Evolutionary conservation across 92 coral and sea anemone genomes (phyloP), one percentile per base, ranked within the genome.

Genomic region (Zoanthus gigantus): DNA sequence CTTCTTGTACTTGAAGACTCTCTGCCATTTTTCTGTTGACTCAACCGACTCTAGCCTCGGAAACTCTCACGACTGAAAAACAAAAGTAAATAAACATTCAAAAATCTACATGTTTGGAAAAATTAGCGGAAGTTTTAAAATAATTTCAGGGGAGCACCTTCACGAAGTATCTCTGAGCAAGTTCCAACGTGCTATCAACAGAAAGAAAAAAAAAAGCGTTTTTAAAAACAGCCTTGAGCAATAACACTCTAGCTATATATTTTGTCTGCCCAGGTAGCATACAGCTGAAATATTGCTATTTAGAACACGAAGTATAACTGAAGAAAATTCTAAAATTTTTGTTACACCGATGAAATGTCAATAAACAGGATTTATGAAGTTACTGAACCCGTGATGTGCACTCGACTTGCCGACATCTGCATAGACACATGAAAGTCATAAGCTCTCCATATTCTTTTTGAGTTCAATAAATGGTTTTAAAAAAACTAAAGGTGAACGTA

Each of bases 21-120:
- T n/a, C 69, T 5, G 65, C 76, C 85, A 81, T 81, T 63, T 9
- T 63, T 81, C 65, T 60, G 29, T 7, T 9, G 15, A 73, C 46
- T 66, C 75, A 63, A 63, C 68, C 57, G 42, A 66, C 30, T 69
- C 44, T 54, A 67, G 66, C 15, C 67, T 54, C 12, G 17, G 66
- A 17, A 50, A 63, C 29, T 10, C 56, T 50, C 12, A 11, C 10
- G 17, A 69, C 8, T n/a, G 45, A 29, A 69, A 69, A 5, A 32
- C 14, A 69, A 69, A 37, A 29, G 42, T 13, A 30, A 69, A 69
- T 2, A 10, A 10, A 69, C 13, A 16, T 13, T 63, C 69, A 17
- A 8, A 63, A 7, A 7, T 50, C 56, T 50, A 50, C 10, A 7
- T 0, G 56, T 50, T 50, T 3, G 56, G 9, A 5, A 50, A 65